Conservation (phyloP, 2,888 invertebrate genomes). For the Nomada ferruginata region DNA sequence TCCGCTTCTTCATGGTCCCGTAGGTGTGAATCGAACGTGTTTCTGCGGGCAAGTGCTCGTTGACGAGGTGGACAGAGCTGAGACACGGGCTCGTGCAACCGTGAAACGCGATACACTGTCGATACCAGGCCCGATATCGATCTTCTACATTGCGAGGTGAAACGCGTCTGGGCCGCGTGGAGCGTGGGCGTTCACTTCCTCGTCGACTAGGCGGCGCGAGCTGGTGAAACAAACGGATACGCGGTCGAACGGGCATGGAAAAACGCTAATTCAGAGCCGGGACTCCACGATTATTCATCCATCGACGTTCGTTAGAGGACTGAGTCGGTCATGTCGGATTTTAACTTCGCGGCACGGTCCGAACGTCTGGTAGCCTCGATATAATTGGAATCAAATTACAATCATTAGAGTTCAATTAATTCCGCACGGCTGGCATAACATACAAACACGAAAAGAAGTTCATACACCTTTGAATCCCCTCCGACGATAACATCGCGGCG, state of each 20-base stretch:
- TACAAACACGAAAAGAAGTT: not conserved
- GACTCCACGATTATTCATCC: conserved; percentile 47
- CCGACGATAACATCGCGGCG: conserved; percentile 18
- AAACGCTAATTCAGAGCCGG: conserved; percentile 60
- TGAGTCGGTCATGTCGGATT: conserved; percentile 29
- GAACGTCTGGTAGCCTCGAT: too few relatives aligned
- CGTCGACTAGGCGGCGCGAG: conserved; percentile 47
- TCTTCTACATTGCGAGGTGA: conserved; percentile 65
- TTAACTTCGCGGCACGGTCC: conserved; percentile 9
- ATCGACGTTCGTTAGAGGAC: conserved; percentile 38
- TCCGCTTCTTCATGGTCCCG: conserved; percentile 1
- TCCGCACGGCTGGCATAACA: not conserved
- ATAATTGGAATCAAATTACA: too few relatives aligned
- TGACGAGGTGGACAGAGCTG: conserved; percentile 6
- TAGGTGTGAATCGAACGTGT: conserved; percentile 61
- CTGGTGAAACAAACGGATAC: conserved; percentile 59
- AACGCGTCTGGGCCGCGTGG: conserved; percentile 55
- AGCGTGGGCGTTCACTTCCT: conserved; percentile 66
- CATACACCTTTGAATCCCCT: conserved; percentile 24
- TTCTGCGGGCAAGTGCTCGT: conserved; percentile 53
- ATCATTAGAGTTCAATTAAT: not conserved
- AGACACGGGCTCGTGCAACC: conserved; percentile 58
- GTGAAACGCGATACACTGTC: conserved; percentile 69
- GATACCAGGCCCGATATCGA: conserved; percentile 67
- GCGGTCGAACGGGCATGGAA: conserved; percentile 35